Base-by-base conservation (phyloP, 1,140 invertebrate genomes). In the Dreissena rostriformis region DNA sequence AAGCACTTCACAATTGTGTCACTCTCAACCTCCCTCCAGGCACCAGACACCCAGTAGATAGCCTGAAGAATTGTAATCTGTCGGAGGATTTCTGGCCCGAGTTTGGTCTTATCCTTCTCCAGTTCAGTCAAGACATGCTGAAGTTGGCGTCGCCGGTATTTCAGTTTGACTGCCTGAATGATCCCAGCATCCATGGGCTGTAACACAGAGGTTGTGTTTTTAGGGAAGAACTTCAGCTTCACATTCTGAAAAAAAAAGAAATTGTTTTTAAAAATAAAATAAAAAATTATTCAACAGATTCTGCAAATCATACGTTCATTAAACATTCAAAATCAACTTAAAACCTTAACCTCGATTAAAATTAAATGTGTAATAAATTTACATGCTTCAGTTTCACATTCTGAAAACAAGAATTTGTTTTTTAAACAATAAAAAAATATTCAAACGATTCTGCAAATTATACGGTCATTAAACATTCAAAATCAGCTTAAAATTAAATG, bases 101-200 rank as follows among this genome's bases (percentile, higher is more conserved):
- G 15, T 8, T 72, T 72, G 26, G 26, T n/a, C 15, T 17, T 5
- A 17, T 52, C 5, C 26, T 72, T 4, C 17, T 76, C 53, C 17
- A 76, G 24, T 26, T 63, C 22, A 17, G 22, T 28, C 1, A 76
- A n/a, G 14, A 76, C 57, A 4, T 76, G n/a, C 51, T 76, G 73
- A 11, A 61, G 53, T 26, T 61, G 73, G 14, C 53, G 14, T 26
- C 12, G 22, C 10, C 55, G 14, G 26, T 61, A 76, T 28, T 76
- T 76, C 1, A 71, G 15, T 12, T 84, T 84, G 17, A 53, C n/a
- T 15, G 74, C 49, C 57, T 72, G 74, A 29, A 84, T 84, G 12
- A 84, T 82, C n/a, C 82, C 76, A 7, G 82, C 76, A 63, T 84
- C 82, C 76, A 84, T 70, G 4, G 77, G 76, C 39, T 84, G 82